Base-by-base conservation (phyloP, 1,140 invertebrate species). In the Orius laevigatus region DNA sequence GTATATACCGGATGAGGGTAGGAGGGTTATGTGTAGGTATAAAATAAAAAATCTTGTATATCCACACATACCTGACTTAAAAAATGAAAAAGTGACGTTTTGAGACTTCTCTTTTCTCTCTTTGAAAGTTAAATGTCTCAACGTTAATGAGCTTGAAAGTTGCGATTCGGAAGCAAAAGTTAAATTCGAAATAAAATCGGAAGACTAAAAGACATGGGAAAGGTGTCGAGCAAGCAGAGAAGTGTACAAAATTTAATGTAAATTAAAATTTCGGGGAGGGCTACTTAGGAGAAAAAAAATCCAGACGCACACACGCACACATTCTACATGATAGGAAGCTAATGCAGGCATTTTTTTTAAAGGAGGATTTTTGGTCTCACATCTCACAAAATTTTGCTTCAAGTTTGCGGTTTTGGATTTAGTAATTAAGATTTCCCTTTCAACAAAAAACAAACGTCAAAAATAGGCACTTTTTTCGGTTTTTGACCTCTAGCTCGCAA, bases 61-160 rank as follows among this genome's bases (percentile, higher is more conserved):
- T 25, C 25, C 25, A 25, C 25, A 25, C 36, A 35, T 20, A 35
- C 16, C 36, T 32, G 46, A 16, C 15, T 48, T 48, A 20, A 34
- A 48, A 12, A 25, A 3, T 25, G 25, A 25, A 25, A 25, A 25
- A 25, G 8, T 25, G n/a, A n/a, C n/a, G n/a, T 25, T 3, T 4
- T 25, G 42, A 44, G 31, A 44, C 42, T 25, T 44, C 42, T 25
- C 19, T 44, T 44, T 44, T 44, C 12, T 44, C 15, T 44, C 19
- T 41, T 41, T 15, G 16, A 39, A 25, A 25, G 25, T 25, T 25
- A 41, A 12, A 18, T 41, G 15, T 10, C 39, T 41, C 39, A 41
- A 38, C 15, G 12, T 38, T 38, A 38, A 12, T 38, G 12, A 3
- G 5, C 12, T 18, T 41, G 39, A 19, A 41, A 41, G 14, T 38